Evolutionary conservation across 2,113 vertebrate species (phyloP), one percentile per base, ranked within the genome.

Genomic region (Protomyctophum bolini): DNA sequence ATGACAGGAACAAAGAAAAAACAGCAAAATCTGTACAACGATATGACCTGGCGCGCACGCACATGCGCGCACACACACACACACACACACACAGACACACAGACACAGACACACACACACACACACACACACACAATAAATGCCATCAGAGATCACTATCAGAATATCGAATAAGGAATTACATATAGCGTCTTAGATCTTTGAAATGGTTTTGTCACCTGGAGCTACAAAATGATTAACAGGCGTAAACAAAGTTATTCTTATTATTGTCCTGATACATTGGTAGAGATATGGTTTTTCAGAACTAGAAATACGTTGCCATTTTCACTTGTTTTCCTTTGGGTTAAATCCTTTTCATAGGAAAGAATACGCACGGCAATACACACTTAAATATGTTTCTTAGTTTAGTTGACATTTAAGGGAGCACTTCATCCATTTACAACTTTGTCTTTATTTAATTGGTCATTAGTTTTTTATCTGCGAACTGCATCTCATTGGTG

Each of bases 1-100:
- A 41, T 59, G 21, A 54, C 72, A 81, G 76, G 68, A 52, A 77
- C 72, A 58, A 71, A 79, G 57, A 50, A 62, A 70, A 29, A 15
- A 72, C 60, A 29, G 45, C 8, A 5, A 45, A 49, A 66, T 75
- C 65, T 89, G 81, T 82, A 88, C 85, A 89, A 87, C 71, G 83
- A 78, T 62, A 64, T 60, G 75, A 74, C 66, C n/a, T n/a, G n/a
- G n/a, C n/a, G n/a, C n/a, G n/a, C 50, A 73, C 74, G 64, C 7
- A 70, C 28, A 69, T 72, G 66, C 64, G 66, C 64, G 50, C 52
- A 73, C 75, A 62, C 7, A 70, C 28, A 65, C 75, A 69, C 64
- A 72, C 69, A 50, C 56, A 72, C 75, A 63, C 7, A 70, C 28
- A 69, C 75, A 68, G 61, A 74, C 69, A 52, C 56, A 73, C n/a